Evolutionary conservation across 2,113 vertebrate species (phyloP), one percentile per base, ranked within the genome.

Genomic region (Rhabdomys dilectus): DNA sequence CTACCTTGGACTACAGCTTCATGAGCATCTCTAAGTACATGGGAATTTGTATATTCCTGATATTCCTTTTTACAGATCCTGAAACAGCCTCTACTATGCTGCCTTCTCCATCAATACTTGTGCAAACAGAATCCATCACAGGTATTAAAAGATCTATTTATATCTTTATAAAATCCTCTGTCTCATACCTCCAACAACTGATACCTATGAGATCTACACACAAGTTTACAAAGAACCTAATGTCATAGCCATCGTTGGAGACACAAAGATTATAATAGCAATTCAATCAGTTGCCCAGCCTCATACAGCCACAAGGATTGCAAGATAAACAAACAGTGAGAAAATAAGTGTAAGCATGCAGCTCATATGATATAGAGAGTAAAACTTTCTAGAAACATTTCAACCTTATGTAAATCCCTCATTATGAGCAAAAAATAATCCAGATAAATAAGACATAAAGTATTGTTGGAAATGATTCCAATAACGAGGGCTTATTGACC

Each of bases 111-210:
- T 62, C 91, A 64, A 29, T 53, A 42, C 26, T 72, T 75, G 56
- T 62, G 42, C 91, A 72, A 4, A 78, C 82, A 62, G 96, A 92
- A 97, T 10, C 96, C 39, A 96, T 95, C 34, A 96, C 95, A 96
- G 96, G 97, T 98, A 97, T n/a, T 3, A 42, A 6, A 6, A 6
- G 48, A 36, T 1, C n/a, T 34, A 24, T 76, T 95, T 42, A 42
- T 85, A 36, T 60, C 42, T 68, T 56, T 77, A 84, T 36, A 48
- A 29, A 5, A 4, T 80, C 1, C 56, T 12, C 5, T 70, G 12
- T 26, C 5, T 42, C 64, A 58, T 0, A 39, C 1, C 36, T 73
- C 75, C 45, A 91, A 26, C 24, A 34, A 31, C 34, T 39, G 48
- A 22, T 19, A 26, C 36, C n/a, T 24, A n/a, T 17, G 10, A 53